phyloP scores from a whole-genome alignment of 2,797 vertebrate species.

The Tarsius wallacei region DNA sequence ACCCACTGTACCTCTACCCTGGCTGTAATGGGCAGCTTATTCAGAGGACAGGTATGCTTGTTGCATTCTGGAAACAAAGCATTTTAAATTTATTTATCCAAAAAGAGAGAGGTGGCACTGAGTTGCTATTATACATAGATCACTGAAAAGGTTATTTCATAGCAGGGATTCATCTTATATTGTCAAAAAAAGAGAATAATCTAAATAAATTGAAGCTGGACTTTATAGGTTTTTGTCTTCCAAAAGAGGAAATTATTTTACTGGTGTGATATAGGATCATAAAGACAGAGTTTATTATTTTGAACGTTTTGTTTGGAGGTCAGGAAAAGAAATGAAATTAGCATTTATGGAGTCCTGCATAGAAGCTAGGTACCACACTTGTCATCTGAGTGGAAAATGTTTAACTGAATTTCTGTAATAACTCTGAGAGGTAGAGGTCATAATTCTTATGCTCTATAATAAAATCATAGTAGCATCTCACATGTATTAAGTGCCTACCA shows the following conservation, averaged over 20 bases:
- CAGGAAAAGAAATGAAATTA: slow-evolving; percentile 53
- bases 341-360: slow-evolving; percentile 48
- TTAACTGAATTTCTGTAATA: slow-evolving; percentile 62
- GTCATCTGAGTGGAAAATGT: not conserved
- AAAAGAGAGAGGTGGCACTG: slow-evolving; percentile 9
- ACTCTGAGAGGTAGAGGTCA: not conserved
- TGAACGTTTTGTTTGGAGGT: slow-evolving; percentile 65
- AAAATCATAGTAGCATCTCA: slow-evolving; percentile 53
- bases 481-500: not conserved
- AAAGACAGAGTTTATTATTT: slow-evolving; percentile 49
- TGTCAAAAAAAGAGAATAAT: slow-evolving; percentile 37
- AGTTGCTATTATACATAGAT: slow-evolving; percentile 1
- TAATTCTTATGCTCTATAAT: slow-evolving; percentile 18
- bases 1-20: not conserved
- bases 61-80: not conserved
- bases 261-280: slow-evolving; percentile 34
- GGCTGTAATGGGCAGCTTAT: not conserved
- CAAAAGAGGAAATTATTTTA: slow-evolving; percentile 74
- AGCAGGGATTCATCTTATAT: slow-evolving; percentile 41
- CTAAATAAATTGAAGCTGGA: slow-evolving; percentile 72
- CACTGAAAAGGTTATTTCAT: slow-evolving; percentile 46
- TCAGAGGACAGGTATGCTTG: not conserved
- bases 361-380: not conserved
- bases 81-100: slow-evolving; percentile 62
- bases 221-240: slow-evolving; percentile 64